Evolutionary conservation across 2,113 vertebrate genomes (phyloP).

Genomic region (Petroica traversi): DNA sequence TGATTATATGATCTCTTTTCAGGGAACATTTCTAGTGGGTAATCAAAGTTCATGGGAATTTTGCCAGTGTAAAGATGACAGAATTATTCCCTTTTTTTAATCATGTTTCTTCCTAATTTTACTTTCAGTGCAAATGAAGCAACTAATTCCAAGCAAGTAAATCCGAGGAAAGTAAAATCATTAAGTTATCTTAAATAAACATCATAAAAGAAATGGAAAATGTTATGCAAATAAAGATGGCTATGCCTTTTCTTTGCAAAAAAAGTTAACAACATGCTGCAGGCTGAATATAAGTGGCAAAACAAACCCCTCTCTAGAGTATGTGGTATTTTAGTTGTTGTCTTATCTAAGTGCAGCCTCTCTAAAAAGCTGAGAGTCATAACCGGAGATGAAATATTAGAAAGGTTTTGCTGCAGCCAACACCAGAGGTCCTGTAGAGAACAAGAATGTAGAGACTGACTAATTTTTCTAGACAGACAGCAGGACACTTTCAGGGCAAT

Average conservation of each 20-base stretch:
- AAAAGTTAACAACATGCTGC: neutral
- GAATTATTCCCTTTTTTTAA: neutral
- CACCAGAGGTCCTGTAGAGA: constrained; percentile 50
- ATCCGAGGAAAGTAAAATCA: neutral
- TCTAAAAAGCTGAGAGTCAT: neutral
- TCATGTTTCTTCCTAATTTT: neutral
- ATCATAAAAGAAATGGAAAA: neutral
- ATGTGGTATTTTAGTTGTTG: neutral
- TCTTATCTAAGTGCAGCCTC: constrained; percentile 17
- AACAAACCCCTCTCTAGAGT: neutral
- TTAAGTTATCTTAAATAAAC: neutral
- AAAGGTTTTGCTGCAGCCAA: constrained; percentile 54
- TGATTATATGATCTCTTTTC: constrained; percentile 26
- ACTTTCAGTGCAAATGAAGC: neutral
- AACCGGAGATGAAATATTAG: constrained; percentile 43
- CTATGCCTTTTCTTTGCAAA: neutral
- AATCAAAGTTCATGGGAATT: constrained; percentile 20
- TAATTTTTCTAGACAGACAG: constrained; percentile 61
- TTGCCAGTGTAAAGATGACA: constrained; percentile 8
- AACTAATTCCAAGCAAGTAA: neutral
- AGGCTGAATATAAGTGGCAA: neutral
- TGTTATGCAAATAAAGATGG: neutral
- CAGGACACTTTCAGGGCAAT: constrained; percentile 36
- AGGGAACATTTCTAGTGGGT: neutral
- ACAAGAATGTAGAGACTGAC: constrained; percentile 35